These are phyloP conservation scores for Erebia epiphron DNA, from an alignment of 2,888 invertebrate genomes.

Conservation along the genomic window DNA sequence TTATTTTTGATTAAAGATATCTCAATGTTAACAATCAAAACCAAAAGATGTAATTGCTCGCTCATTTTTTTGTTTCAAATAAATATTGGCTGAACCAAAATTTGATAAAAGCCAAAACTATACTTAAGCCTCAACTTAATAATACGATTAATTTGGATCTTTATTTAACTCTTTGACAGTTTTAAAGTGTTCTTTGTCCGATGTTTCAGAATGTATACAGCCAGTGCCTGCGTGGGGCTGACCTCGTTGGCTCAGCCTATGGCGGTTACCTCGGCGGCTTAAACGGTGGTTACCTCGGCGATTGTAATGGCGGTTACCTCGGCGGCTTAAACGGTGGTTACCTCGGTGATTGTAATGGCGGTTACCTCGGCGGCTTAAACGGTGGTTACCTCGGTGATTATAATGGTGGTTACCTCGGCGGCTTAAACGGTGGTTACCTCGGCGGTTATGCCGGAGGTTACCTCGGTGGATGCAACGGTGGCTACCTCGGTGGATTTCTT, in stretches of 20 bases:
- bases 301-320: slow-evolving; percentile 5
- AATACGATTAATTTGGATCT: not conserved
- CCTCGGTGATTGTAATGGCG: no score
- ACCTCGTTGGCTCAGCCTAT: not conserved
- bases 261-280: slow-evolving; percentile 21
- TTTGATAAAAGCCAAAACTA: no score
- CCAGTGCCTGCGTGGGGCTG: slow-evolving; percentile 11
- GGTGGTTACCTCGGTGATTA: slow-evolving; percentile 35
- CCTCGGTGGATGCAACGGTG: not conserved
- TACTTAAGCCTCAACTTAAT: no score
- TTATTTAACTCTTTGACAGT: not conserved
- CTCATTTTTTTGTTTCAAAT: no score
- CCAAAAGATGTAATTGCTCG: no score
- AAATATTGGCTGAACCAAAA: no score
- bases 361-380: no score
- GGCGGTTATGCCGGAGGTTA: not conserved
- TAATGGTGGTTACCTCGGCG: not conserved
- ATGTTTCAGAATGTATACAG: slow-evolving; percentile 28
- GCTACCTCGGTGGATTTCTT: not conserved
- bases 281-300: no score
- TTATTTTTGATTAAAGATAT: no score
- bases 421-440: no score
- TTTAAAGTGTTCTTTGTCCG: not conserved
- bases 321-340: no score
- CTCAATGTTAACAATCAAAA: no score